Percentiles rank a stretch among this genome's conserved stretches.
phyloP scores from a whole-genome alignment of 37 sponge, comb jelly and placozoan genomes.

The Theonella swinhoei region DNA sequence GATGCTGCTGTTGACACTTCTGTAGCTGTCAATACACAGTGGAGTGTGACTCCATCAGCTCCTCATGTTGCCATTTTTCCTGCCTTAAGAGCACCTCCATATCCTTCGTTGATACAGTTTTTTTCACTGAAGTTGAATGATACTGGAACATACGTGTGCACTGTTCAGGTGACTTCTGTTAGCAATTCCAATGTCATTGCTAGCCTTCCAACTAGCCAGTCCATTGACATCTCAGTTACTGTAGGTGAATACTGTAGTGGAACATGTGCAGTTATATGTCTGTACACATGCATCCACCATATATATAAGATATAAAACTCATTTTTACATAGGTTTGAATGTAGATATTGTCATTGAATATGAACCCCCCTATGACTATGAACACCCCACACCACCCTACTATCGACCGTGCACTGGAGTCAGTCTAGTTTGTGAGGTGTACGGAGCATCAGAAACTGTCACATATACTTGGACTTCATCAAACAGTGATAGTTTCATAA shows the following conservation, averaged over 20 bases:
- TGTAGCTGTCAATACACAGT: background rate
- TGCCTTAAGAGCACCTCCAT: background rate
- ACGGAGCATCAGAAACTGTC: background rate
- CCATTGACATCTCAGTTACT: background rate
- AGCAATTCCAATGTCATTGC: background rate
- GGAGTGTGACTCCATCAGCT: background rate
- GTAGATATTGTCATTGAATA: background rate
- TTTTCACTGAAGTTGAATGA: background rate
- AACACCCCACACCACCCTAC: constrained; percentile 3
- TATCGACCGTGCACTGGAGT: constrained; percentile 11
- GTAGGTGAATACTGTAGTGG: too few species aligned
- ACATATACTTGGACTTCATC: constrained; percentile 18
- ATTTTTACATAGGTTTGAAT: background rate
- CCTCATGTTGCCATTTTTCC: background rate
- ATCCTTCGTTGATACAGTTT: too few species aligned
- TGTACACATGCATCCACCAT: too few species aligned
- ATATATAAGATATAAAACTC: too few species aligned
- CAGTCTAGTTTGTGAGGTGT: constrained; percentile 4
- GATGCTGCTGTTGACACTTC: background rate
- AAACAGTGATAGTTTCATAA: background rate
- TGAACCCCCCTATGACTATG: background rate
- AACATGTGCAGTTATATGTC: too few species aligned
- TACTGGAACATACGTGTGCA: background rate
- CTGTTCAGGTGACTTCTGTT: background rate
- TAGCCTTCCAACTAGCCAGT: background rate